phyloP scores from a whole-genome alignment of 2,888 invertebrate genomes.

The Dermolepida albohirtum region DNA sequence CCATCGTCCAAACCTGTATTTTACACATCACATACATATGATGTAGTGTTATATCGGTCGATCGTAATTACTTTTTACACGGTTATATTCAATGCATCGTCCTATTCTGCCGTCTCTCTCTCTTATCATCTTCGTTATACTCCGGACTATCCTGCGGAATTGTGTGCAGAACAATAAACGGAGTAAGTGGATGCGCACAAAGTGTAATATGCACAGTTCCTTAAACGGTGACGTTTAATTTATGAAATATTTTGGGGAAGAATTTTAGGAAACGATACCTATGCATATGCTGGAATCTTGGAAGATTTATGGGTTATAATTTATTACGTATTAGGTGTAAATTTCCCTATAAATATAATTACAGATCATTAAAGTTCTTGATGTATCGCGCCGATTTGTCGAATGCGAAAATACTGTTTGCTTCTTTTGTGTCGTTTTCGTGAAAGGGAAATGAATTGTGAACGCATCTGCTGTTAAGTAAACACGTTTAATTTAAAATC shows the following conservation, averaged over 20 bases:
- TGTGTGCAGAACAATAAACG: constrained; percentile 1
- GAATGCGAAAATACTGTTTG: too few relatives aligned
- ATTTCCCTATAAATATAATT: constrained; percentile 55
- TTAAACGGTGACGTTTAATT: neutral
- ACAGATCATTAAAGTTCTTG: constrained; percentile 41
- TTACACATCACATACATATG: constrained; percentile 62
- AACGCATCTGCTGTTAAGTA: too few relatives aligned
- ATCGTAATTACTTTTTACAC: constrained; percentile 56
- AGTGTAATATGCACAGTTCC: neutral
- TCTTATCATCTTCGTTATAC: constrained; percentile 15
- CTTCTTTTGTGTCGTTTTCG: too few relatives aligned
- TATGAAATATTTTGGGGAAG: constrained; percentile 44
- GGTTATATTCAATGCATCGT: constrained; percentile 46
- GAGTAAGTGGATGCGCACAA: neutral
- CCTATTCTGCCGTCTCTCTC: constrained; percentile 42
- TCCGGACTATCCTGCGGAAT: neutral
- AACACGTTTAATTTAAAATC: too few relatives aligned
- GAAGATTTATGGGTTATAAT: constrained; percentile 51
- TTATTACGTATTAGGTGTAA: constrained; percentile 59
- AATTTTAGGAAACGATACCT: constrained; percentile 30
- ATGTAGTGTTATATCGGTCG: constrained; percentile 61
- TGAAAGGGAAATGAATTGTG: too few relatives aligned
- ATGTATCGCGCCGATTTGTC: constrained; percentile 2
- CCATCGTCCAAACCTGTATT: constrained; percentile 56
- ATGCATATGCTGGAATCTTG: constrained; percentile 3